A percentile compares a stretch with the other conserved stretches of the same genome.
These are phyloP conservation scores for Lasioglossum lativentre DNA, from an alignment of 2,888 invertebrate species.

Conservation along the genomic window DNA sequence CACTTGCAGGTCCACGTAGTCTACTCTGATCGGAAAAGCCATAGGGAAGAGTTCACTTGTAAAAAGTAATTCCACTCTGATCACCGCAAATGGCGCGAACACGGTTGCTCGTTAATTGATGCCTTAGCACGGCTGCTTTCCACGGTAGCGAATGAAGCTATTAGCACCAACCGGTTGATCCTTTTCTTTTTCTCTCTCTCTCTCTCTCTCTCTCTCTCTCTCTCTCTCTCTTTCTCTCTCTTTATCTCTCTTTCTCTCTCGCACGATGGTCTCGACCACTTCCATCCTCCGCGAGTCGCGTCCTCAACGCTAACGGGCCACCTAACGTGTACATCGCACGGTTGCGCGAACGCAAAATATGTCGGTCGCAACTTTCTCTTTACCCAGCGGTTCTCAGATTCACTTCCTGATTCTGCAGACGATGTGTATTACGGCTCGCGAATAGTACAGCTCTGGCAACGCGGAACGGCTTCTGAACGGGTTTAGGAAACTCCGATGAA, in stretches of 20 bases:
- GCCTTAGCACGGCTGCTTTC: slow-evolving; percentile 62
- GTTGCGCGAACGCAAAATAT: slow-evolving; percentile 77
- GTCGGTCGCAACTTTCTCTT: slow-evolving; percentile 83
- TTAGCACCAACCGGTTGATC: slow-evolving; percentile 51
- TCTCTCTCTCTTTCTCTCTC: not conserved
- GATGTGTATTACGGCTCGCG: not conserved
- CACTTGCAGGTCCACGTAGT: not conserved
- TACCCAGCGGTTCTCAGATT: slow-evolving; percentile 81
- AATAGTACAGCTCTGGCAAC: not conserved
- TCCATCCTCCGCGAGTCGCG: slow-evolving; percentile 22
- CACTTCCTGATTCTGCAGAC: slow-evolving; percentile 80
- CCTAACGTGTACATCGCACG: slow-evolving; percentile 58
- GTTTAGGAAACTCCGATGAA: slow-evolving; percentile 10
- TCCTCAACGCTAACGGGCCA: slow-evolving; percentile 53
- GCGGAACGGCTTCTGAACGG: slow-evolving; percentile 12
- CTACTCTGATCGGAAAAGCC: not conserved
- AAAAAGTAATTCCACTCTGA: slow-evolving; percentile 56
- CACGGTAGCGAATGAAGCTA: slow-evolving; percentile 73
- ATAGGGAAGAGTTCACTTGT: slow-evolving; percentile 14
- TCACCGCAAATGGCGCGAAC: slow-evolving; percentile 62
- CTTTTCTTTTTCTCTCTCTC: slow-evolving; percentile 15
- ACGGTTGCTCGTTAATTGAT: slow-evolving; percentile 67
- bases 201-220: not conserved
- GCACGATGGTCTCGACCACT: not conserved
- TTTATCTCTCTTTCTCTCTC: not conserved